Conservation (phyloP, 2,888 invertebrate species). For the Hypolimnas misippus region DNA sequence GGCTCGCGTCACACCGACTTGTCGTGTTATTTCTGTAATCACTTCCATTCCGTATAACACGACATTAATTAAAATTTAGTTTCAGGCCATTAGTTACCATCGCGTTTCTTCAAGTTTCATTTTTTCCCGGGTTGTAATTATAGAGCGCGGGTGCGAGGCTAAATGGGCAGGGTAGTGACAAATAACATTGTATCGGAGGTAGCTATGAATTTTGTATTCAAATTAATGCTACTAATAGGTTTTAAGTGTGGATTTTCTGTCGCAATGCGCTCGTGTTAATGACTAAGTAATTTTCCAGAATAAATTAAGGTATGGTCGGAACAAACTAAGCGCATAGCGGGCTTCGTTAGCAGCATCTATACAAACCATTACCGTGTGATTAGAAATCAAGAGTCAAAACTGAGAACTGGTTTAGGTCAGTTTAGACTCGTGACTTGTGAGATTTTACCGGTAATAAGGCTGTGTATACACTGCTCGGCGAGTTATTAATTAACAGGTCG, state of each 20-base stretch:
- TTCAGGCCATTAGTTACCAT: slow-evolving; percentile 82
- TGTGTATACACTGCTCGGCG: slow-evolving; percentile 79
- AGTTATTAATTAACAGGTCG: slow-evolving; percentile 84
- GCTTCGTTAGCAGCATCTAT: slow-evolving; percentile 46
- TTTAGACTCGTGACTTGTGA: slow-evolving; percentile 81
- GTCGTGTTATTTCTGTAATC: slow-evolving; percentile 82
- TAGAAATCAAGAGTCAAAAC: slow-evolving; percentile 69
- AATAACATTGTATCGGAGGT: slow-evolving; percentile 79
- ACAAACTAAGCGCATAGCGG: slow-evolving; percentile 42
- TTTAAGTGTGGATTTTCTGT: slow-evolving; percentile 67
- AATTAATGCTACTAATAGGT: slow-evolving; percentile 77
- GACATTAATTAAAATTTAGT: slow-evolving; percentile 85
- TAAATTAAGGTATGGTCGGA: slow-evolving; percentile 52
- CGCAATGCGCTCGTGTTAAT: slow-evolving; percentile 62
- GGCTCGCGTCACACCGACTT: slow-evolving; percentile 62
- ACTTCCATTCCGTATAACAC: slow-evolving; percentile 82
- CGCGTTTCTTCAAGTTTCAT: slow-evolving; percentile 81
- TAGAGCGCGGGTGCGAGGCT: slow-evolving; percentile 74
- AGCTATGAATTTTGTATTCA: slow-evolving; percentile 82
- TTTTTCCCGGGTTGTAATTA: slow-evolving; percentile 78
- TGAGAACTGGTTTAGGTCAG: slow-evolving; percentile 69
- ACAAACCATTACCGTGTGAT: slow-evolving; percentile 66
- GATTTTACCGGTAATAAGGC: slow-evolving; percentile 84
- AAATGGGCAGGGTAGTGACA: slow-evolving; percentile 81
- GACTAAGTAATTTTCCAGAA: slow-evolving; percentile 40